Evolutionary conservation across 2,888 invertebrate species (phyloP).

Genomic region (Zonitis immaculata): DNA sequence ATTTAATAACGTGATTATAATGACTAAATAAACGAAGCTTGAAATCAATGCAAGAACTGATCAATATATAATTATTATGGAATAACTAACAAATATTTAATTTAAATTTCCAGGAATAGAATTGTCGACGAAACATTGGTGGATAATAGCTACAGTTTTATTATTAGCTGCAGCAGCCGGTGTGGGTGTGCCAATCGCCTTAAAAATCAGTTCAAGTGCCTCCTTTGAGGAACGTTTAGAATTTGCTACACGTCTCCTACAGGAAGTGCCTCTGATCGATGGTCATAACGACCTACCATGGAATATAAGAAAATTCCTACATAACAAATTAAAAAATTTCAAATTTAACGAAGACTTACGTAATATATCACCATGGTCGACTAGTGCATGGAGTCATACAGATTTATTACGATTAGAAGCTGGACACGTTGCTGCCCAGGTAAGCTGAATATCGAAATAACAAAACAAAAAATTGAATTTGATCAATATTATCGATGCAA

Average conservation of each 20-base stretch:
- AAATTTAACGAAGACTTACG: conserved; percentile 66
- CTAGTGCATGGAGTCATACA: conserved; percentile 73
- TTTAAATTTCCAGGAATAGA: conserved; percentile 52
- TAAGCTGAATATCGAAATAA: conserved; percentile 44
- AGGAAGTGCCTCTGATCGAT: conserved; percentile 75
- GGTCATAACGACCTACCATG: conserved; percentile 89
- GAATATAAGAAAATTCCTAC: conserved; percentile 86
- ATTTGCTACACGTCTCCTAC: conserved; percentile 66
- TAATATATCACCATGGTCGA: conserved; percentile 66
- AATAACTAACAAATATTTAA: background rate
- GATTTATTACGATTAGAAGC: conserved; percentile 68
- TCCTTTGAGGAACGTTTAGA: conserved; percentile 72
- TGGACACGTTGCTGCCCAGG: conserved; percentile 75
- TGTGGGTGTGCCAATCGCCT: conserved; percentile 73
- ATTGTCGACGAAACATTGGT: conserved; percentile 64
- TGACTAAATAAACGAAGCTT: too few relatives aligned
- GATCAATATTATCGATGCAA: too few relatives aligned
- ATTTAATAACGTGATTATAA: too few relatives aligned
- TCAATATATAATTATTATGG: too few relatives aligned
- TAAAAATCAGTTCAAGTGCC: conserved; percentile 71
- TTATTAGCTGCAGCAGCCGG: conserved; percentile 74
- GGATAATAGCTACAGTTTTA: conserved; percentile 70
- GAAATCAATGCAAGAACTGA: too few relatives aligned
- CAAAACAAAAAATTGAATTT: too few relatives aligned
- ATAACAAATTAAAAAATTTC: conserved; percentile 82